phyloP scores from a whole-genome alignment of 1,140 invertebrate species.

The Drosophila sucinea region DNA sequence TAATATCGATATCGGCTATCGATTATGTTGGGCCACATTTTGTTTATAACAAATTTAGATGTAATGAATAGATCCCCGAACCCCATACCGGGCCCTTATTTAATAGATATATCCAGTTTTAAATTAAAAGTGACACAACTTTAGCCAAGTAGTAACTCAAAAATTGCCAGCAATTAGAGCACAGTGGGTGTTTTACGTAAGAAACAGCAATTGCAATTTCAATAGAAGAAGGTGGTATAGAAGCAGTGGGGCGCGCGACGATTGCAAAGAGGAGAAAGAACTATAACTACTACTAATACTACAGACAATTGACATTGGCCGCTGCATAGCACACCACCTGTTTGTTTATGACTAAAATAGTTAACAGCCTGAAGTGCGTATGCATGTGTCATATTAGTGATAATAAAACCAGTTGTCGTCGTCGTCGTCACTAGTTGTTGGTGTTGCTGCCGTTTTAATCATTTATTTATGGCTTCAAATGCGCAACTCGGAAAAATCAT shows the following conservation, averaged over 20 bases:
- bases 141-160: neutral
- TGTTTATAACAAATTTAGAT: constrained; percentile 20
- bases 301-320: constrained; percentile 8
- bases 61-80: neutral
- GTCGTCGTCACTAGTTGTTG: constrained; percentile 20
- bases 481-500: constrained; percentile 85
- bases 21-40: constrained; percentile 3
- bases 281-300: neutral
- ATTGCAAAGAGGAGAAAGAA: constrained; percentile 12
- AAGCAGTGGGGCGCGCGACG: neutral
- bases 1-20: neutral
- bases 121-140: constrained; percentile 10
- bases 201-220: constrained; percentile 9
- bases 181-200: constrained; percentile 18
- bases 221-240: neutral
- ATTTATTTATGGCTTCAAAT: constrained; percentile 82
- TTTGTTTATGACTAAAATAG: constrained; percentile 22
- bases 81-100: constrained; percentile 3
- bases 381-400: constrained; percentile 10
- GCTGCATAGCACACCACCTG: constrained; percentile 14
- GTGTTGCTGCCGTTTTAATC: constrained; percentile 37
- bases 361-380: constrained; percentile 18
- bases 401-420: constrained; percentile 8
- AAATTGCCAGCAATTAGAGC: constrained; percentile 4
- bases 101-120: constrained; percentile 1